phyloP scores from a whole-genome alignment of 1,140 invertebrate species.

The Pseudomyrmex pallidus region DNA sequence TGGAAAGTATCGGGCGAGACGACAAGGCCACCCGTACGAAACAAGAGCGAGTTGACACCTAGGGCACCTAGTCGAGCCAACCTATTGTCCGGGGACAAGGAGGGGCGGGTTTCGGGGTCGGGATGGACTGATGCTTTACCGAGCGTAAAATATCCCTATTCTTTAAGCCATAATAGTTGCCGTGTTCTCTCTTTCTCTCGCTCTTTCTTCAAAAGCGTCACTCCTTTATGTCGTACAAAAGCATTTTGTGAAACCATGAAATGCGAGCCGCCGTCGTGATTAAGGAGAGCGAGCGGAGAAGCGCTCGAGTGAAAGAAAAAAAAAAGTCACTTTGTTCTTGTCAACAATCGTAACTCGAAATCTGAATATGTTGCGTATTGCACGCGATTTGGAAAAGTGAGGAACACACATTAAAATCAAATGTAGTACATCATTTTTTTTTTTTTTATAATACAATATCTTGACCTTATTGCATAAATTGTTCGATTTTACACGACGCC shows the following conservation, averaged over 20 bases:
- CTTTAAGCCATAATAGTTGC: conserved; percentile 81
- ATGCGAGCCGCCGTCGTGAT: conserved; percentile 37
- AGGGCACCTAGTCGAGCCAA: conserved; percentile 72
- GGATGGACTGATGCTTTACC: conserved; percentile 80
- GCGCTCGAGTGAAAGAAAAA: conserved; percentile 1
- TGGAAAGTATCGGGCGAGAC: conserved; percentile 64
- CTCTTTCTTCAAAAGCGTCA: conserved; percentile 37
- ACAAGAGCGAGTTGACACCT: conserved; percentile 80
- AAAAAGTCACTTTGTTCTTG: background rate
- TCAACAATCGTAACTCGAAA: background rate
- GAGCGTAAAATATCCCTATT: conserved; percentile 83
- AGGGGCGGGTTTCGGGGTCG: conserved; percentile 67
- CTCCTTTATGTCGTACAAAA: conserved; percentile 75
- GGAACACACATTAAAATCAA: background rate
- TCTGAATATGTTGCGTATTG: background rate
- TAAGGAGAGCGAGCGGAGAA: conserved; percentile 41
- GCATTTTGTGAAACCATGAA: conserved; percentile 59
- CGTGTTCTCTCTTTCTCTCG: conserved; percentile 73
- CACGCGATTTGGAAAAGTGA: background rate
- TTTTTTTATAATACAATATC: no score
- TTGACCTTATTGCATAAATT: background rate
- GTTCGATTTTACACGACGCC: background rate
- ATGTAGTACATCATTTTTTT: no score
- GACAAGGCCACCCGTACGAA: conserved; percentile 73
- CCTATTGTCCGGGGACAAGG: conserved; percentile 73